Evolutionary conservation across 2,113 vertebrate genomes (phyloP).

Genomic region (Amphilophus citrinellus): DNA sequence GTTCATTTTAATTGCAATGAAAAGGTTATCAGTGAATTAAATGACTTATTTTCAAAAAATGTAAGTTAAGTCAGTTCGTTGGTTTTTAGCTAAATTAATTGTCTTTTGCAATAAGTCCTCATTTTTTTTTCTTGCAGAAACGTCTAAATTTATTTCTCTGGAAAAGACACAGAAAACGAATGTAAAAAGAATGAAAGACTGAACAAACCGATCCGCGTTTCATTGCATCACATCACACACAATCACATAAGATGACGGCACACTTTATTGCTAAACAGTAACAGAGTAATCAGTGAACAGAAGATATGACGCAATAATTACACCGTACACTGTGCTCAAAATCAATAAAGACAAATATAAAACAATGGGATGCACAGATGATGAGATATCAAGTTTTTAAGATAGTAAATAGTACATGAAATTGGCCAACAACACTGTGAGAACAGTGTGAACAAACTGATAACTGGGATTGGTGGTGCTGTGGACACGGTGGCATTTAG

Average conservation of each 20-base stretch:
- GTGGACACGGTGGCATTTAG: background rate
- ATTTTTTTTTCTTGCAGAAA: background rate
- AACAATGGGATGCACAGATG: background rate
- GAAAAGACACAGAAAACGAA: background rate
- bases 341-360: background rate
- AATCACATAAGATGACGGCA: background rate
- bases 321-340: background rate
- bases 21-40: background rate
- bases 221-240: background rate
- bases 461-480: background rate
- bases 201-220: background rate
- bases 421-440: background rate
- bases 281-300: background rate
- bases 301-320: background rate
- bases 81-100: background rate
- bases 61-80: no score
- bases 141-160: background rate
- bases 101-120: background rate
- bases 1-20: background rate
- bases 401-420: background rate
- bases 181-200: background rate
- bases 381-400: background rate
- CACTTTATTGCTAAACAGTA: background rate
- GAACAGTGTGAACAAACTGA: background rate
- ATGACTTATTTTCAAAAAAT: background rate